Evolutionary conservation across 2,113 vertebrate species (phyloP), one percentile per base, ranked within the genome.

Genomic region (Halichoeres trimaculatus): DNA sequence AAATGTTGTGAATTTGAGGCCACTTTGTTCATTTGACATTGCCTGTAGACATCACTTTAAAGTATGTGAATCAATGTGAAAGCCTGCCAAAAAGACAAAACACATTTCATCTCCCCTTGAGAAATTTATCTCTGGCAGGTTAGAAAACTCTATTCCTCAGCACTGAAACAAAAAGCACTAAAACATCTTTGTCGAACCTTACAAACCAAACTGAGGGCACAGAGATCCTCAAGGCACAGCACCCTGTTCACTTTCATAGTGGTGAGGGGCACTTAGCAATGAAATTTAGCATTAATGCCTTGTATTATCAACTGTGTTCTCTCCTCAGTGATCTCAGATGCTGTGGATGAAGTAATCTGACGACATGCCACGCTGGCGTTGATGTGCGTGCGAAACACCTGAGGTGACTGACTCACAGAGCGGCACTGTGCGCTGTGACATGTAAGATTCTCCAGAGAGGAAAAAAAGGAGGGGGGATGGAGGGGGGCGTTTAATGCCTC

Each of bases 361-460:
- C 50, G 60, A 84, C 70, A 68, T 38, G 82, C 61, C 84, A 63
- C 40, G 56, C 30, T 53, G 41, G 26, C 1, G 59, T n/a, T 84
- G 83, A 91, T 84, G 83, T 87, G 76, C 51, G 54, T 83, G 87
- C 67, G 82, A 85, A 88, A 86, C 91, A 91, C 87, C 89, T 87
- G 88, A 89, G 89, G 82, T 88, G 87, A 88, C 88, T 88, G 78
- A 86, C 74, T 88, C 86, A 82, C 60, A 80, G 26, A 72, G 84
- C 83, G 67, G 80, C 80, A 74, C 76, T 73, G 84, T 78, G 83
- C 78, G 19, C 43, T 77, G 86, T 85, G 88, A 86, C 83, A 86
- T 89, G 85, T 89, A 81, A 50, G 52, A 86, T 88, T 90, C 84
- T 83, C 83, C 41, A n/a, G 69, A 77, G 77, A 84, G 69, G n/a